Percentiles rank a stretch among this genome's conserved stretches.
These are phyloP conservation scores for Drosophila infuscata DNA, from an alignment of 2,888 invertebrate species.

Conservation along the genomic window DNA sequence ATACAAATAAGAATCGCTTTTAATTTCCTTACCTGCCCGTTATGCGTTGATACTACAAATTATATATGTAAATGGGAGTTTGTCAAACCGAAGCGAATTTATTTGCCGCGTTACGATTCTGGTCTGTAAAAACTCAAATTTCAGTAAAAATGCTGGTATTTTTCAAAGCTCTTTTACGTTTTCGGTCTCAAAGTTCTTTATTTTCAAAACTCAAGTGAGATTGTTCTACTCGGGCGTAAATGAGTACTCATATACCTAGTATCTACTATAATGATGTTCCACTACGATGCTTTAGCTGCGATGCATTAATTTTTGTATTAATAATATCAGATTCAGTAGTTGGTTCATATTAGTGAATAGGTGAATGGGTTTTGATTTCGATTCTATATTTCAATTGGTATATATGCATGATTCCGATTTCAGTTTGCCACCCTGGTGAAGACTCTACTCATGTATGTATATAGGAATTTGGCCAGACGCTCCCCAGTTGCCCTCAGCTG, in stretches of 20 bases:
- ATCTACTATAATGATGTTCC: too few species aligned
- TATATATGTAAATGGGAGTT: conserved; percentile 8
- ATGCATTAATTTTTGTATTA: too few species aligned
- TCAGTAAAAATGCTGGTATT: not conserved
- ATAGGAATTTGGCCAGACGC: conserved; percentile 28
- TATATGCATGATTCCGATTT: not conserved
- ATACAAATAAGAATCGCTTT: conserved; percentile 43
- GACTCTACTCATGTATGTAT: conserved; percentile 15
- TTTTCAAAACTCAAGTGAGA: too few species aligned
- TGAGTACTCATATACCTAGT: too few species aligned
- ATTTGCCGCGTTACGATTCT: not conserved
- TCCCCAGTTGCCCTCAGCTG: conserved; percentile 52
- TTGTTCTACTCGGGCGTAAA: too few species aligned
- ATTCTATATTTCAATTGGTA: too few species aligned
- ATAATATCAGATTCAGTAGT: too few species aligned
- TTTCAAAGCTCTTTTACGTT: too few species aligned
- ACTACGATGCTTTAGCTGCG: too few species aligned
- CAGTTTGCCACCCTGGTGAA: not conserved
- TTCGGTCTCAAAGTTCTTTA: too few species aligned
- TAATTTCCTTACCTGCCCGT: conserved; percentile 56
- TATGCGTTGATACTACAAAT: conserved; percentile 29
- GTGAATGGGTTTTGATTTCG: too few species aligned
- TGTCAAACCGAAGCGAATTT: not conserved
- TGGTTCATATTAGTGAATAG: too few species aligned
- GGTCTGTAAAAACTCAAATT: not conserved